These are phyloP conservation scores for Neofelis nebulosa DNA, from an alignment of 2,113 vertebrate genomes.

Conservation along the genomic window DNA sequence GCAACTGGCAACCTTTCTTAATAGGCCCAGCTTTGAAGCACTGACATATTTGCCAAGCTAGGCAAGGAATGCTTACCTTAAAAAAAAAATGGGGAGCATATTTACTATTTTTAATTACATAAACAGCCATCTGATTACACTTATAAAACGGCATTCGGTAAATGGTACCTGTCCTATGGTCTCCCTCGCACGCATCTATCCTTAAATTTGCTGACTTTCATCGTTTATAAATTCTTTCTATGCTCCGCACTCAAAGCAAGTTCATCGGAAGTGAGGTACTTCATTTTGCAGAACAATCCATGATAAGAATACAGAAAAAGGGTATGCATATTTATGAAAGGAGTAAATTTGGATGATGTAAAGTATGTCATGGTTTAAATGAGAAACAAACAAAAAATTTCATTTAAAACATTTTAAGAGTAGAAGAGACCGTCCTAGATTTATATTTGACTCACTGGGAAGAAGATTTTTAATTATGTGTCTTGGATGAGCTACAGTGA, in stretches of 20 bases:
- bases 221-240: conserved; percentile 15
- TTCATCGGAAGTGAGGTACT: conserved; percentile 17
- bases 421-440: neutral
- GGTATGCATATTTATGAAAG: neutral
- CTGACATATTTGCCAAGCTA: neutral
- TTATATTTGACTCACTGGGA: conserved; percentile 21
- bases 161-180: conserved; percentile 2
- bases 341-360: neutral
- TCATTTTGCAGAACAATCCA: neutral
- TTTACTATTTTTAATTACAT: conserved; percentile 15
- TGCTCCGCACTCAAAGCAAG: conserved; percentile 1
- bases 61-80: neutral
- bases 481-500: conserved; percentile 38
- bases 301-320: neutral
- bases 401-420: conserved; percentile 31
- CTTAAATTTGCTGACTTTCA: conserved; percentile 14
- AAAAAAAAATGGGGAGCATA: neutral
- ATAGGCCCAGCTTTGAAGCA: neutral
- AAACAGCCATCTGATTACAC: conserved; percentile 25
- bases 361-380: neutral
- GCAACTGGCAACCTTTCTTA: neutral
- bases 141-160: conserved; percentile 29
- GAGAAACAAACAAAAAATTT: neutral
- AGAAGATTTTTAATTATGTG: neutral
- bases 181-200: neutral